Evolutionary conservation across 2,888 invertebrate species (phyloP).

Genomic region (Digitonthophagus gazella): DNA sequence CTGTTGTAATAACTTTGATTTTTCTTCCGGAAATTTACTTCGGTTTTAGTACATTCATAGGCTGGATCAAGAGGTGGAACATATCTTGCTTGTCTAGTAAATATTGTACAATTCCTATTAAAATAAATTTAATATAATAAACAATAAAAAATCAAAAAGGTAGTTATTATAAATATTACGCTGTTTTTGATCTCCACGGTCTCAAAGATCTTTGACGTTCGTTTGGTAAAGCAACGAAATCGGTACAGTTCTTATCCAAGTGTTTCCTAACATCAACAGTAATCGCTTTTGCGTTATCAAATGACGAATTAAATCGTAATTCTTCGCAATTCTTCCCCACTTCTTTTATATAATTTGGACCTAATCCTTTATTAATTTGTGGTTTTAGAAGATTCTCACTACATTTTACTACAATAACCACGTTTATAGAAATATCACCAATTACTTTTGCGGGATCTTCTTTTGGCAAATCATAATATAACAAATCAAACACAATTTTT

Average conservation of each 20-base stretch:
- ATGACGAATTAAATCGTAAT: not conserved
- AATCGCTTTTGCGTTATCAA: not conserved
- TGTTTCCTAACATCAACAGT: not conserved
- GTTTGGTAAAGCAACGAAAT: not conserved
- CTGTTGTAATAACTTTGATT: not conserved
- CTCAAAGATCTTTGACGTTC: not conserved
- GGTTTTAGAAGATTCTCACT: not conserved
- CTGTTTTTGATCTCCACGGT: not conserved
- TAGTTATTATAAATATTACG: too few relatives aligned
- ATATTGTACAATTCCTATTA: not conserved
- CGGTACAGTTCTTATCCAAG: not conserved
- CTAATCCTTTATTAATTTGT: not conserved
- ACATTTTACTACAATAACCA: not conserved
- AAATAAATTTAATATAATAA: not conserved
- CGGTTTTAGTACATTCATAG: not conserved
- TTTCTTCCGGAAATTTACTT: not conserved
- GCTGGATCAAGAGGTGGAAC: not conserved
- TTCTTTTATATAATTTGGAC: not conserved
- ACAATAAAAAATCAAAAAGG: not conserved
- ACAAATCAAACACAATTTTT: not conserved
- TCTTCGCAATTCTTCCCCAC: not conserved
- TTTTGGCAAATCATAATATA: not conserved
- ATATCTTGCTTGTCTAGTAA: not conserved
- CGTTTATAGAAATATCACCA: not conserved
- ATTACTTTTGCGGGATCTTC: not conserved